Evolutionary conservation across 2,113 vertebrate species (phyloP).

Genomic region (Psophia crepitans): DNA sequence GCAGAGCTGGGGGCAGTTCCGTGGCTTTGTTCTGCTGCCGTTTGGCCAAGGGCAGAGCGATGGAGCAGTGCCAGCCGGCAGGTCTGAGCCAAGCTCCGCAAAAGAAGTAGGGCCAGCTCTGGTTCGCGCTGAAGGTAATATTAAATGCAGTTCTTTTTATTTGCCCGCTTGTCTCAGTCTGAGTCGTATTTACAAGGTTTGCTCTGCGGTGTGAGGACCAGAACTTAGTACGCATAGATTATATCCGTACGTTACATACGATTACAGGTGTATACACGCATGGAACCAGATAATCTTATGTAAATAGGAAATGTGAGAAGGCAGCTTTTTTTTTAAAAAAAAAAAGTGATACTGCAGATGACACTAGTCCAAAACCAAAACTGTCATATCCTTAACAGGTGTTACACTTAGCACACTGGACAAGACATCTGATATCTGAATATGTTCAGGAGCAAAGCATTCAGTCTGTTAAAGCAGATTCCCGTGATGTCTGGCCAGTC

Average conservation of each 20-base stretch:
- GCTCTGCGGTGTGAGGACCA: not conserved
- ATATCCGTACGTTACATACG: not conserved
- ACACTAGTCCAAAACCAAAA: not conserved
- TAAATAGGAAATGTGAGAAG: not conserved
- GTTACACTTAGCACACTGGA: not conserved
- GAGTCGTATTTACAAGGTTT: not conserved
- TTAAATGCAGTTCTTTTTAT: not conserved
- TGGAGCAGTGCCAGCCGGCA: not conserved
- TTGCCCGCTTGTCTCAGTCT: not conserved
- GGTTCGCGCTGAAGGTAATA: not conserved
- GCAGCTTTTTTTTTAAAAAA: not conserved
- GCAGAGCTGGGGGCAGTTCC: not conserved
- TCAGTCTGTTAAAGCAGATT: not conserved
- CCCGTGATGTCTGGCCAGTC: not conserved
- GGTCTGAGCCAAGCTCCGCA: not conserved
- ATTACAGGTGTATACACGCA: not conserved
- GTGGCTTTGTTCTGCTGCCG: not conserved
- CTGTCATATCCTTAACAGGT: slow-evolving; percentile 11
- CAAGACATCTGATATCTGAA: not conserved
- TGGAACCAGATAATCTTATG: not conserved
- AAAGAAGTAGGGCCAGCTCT: not conserved
- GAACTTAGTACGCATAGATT: not conserved
- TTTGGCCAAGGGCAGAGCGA: not conserved
- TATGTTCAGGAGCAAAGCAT: slow-evolving; percentile 26
- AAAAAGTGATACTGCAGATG: not conserved